Base-by-base conservation (phyloP, 2,888 invertebrate species). In the Cataglyphis altisquamis region DNA sequence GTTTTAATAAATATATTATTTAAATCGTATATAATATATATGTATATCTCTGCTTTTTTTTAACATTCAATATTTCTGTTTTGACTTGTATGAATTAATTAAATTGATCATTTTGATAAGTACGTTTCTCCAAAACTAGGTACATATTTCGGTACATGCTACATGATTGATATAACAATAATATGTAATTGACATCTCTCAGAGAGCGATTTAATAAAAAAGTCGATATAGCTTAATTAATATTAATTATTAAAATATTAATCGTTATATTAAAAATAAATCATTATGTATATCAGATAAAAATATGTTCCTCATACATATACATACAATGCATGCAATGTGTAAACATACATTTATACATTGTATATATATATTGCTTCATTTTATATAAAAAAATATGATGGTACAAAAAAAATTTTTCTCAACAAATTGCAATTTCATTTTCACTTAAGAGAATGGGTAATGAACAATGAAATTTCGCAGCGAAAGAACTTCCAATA, bases 81-180 rank as follows among this genome's bases (percentile, higher is more conserved):
- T 70, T 21, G 18, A 55, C 12, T 57, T 66, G 21, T 55, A 39
- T 39, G 32, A 48, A 48, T 48, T 48, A 29, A 18, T 60, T 60
- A 39, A 60, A 60, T 60, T 45, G 45, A 45, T 36, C 29, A 45
- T 60, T 73, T 73, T 8, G 41, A 60, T 73, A 73, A 73, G 73
- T 73, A 73, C 73, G 41, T 29, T 62, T 62, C 62, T 60, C 41
- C 73, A 73, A 73, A 73, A 73, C 41, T 73, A 73, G 60, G 2
- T 41, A 73, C 41, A 15, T 21, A 18, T 29, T 10, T 41, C 5
- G 29, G 12, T 25, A 73, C 41, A 73, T 12, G 29, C 29, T 57
- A 45, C 45, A 45, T 29, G 29, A 73, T 29, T 60, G 41, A 60
- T 41, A 55, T 1, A 62, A 73, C 5, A 73, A 29, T 29, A 29